Base-by-base conservation (phyloP, 2,797 vertebrate genomes). In the Allobates femoralis region DNA sequence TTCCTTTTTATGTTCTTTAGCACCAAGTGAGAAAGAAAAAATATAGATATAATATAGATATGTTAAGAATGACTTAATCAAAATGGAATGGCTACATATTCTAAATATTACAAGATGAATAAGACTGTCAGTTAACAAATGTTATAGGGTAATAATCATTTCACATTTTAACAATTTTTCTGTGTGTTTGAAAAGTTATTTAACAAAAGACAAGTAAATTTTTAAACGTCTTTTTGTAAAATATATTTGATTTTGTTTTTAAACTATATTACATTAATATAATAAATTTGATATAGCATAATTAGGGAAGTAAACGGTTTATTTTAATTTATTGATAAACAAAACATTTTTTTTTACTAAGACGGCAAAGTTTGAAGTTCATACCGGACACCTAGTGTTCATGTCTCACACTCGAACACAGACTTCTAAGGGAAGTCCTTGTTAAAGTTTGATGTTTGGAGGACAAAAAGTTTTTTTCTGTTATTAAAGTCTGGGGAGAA, bases 41-140 rank as follows among this genome's bases (percentile, higher is more conserved):
- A 85, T 84, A 87, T 69, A 83, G 28, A n/a, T 55, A 34, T 55
- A 89, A 89, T 87, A 86, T 55, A 91, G 90, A 87, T 10, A 84
- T 74, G 77, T 23, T 82, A 71, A 73, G 37, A 26, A 90, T 87
- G 28, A 55, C 14, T 85, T 90, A 86, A 90, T 34, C 88, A 89
- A 76, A 85, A 87, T 12, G 50, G 3, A 89, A 84, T 21, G 50
- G 34, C 41, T 78, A 85, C 19, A 89, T 56, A 88, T 69, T 0
- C 12, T 82, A 75, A 89, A 85, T 86, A 86, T 34, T 30, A 67
- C 15, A 90, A 37, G 32, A 23, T 32, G 41, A 73, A 86, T 86
- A 86, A 86, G 81, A 56, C 69, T 86, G 85, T 87, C 73, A 78
- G 58, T 69, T 67, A 60, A 15, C 23, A 46, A 87, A 77, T 67